Evolutionary conservation across 1,140 invertebrate genomes (phyloP), one percentile per base, ranked within the genome.

Genomic region (Stegodyphus mimosarum): DNA sequence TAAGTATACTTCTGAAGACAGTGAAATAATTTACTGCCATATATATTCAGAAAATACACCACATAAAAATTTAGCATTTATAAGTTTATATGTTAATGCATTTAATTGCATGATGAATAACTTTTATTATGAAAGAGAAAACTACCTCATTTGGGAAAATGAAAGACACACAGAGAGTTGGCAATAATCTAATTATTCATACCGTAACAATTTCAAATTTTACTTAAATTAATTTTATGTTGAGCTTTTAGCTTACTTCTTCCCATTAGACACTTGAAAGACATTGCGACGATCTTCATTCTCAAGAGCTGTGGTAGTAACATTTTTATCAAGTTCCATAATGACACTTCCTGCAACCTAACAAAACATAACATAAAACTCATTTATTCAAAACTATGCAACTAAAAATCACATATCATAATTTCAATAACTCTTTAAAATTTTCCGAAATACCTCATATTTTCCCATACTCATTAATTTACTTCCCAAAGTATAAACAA

Each of bases 401-500:
- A 10, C 9, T 60, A 9, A 10, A 10, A 60, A 60, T 10, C 55
- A 10, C 15, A 60, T 60, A 5, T 60, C 33, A 2, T 60, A 60
- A 60, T 60, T 60, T 60, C 55, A 60, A 1, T 60, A 60, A 60
- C 9, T 60, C 9, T 60, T 9, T 10, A 51, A 72, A 72, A 49
- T 33, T 72, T 17, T 51, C 18, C 3, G 3, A 13, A 13, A 51
- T 87, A 91, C 91, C 88, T 92, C 91, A 70, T 90, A 90, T 88
- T 90, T 91, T 17, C 87, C 75, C 75, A 91, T 90, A 80, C 89
- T 89, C 91, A 92, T 92, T 7, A 92, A 87, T 83, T 92, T 91
- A 15, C 91, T 91, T 70, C 90, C 91, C 87, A 92, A 89, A 6
- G 91, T 91, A 87, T 92, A 92, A 87, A 91, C 91, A 88, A 90